phyloP scores from a whole-genome alignment of 2,113 vertebrate species.

The Calyptomena viridis region DNA sequence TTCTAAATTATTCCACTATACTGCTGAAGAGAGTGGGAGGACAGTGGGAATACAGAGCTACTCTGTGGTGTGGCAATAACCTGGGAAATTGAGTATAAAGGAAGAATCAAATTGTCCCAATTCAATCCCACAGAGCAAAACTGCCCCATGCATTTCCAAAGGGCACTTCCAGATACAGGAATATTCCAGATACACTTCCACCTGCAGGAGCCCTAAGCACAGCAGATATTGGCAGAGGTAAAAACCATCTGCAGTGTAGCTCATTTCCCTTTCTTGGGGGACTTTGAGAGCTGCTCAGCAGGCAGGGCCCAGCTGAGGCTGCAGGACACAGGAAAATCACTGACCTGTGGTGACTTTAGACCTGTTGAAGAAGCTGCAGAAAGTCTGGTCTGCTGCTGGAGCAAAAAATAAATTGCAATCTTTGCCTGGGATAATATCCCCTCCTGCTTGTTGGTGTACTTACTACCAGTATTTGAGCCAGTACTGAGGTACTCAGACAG shows the following conservation, averaged over 20 bases:
- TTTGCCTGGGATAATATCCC: neutral
- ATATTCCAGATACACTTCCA: too few species aligned
- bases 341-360: neutral
- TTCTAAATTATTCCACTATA: neutral
- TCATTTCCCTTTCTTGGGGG: neutral
- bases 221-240: neutral
- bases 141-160: neutral
- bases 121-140: neutral
- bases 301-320: neutral
- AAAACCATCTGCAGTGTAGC: neutral
- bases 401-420: neutral
- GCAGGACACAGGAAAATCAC: neutral
- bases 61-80: neutral
- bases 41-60: neutral
- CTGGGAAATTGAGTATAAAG: neutral
- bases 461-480: neutral
- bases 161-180: accelerated
- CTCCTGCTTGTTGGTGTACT: accelerated
- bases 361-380: neutral
- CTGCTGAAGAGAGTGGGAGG: neutral
- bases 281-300: neutral
- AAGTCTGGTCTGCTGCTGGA: neutral
- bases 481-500: neutral
- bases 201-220: neutral
- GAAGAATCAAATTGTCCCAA: neutral